Percentiles rank a stretch among this genome's conserved stretches.
phyloP scores from a whole-genome alignment of 2,797 vertebrate genomes.

The Ctenosaura bakeri region DNA sequence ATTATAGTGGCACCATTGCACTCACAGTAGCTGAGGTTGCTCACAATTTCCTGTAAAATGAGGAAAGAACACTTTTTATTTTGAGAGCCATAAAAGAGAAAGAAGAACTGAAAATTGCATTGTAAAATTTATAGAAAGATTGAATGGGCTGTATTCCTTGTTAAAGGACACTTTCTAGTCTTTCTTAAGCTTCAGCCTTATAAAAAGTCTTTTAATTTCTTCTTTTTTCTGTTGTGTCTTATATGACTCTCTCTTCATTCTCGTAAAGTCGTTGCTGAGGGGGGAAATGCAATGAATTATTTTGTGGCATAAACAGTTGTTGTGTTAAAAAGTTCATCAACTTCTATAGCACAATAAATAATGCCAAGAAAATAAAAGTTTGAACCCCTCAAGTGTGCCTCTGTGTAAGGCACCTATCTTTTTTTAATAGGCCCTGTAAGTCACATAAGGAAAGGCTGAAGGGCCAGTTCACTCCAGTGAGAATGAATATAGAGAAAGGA shows the following conservation, averaged over 20 bases:
- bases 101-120: constrained; percentile 37
- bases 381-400: neutral
- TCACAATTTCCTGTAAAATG: constrained; percentile 25
- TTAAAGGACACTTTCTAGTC: constrained; percentile 6
- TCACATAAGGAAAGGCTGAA: neutral
- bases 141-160: constrained; percentile 8
- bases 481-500: neutral
- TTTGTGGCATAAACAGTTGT: constrained; percentile 23
- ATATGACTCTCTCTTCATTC: neutral
- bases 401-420: neutral
- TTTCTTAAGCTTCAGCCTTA: neutral
- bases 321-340: neutral
- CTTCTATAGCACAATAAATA: neutral
- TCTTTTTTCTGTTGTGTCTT: neutral
- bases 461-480: neutral
- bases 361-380: neutral
- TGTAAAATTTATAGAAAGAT: neutral
- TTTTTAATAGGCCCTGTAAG: neutral
- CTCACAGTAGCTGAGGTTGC: neutral
- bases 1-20: neutral
- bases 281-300: neutral
- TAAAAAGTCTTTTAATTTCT: constrained; percentile 4
- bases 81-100: constrained; percentile 23
- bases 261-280: neutral
- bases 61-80: neutral